phyloP scores from a whole-genome alignment of 1,140 invertebrate species.

The Sesamia nonagrioides region DNA sequence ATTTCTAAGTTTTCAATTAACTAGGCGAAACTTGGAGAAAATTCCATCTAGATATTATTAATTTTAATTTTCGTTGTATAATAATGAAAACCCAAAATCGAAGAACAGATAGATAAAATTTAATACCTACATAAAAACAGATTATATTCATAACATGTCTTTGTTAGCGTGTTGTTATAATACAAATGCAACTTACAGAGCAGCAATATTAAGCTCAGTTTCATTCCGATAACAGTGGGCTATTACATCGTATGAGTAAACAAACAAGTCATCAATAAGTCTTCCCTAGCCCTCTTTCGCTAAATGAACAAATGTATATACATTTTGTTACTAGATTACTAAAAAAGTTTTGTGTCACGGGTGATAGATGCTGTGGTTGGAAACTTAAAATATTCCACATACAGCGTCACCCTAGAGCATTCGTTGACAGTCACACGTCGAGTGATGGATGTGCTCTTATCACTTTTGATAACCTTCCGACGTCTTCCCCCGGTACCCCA shows the following conservation, averaged over 20 bases:
- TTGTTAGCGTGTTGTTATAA: not conserved
- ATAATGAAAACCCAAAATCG: not conserved
- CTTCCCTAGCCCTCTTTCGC: not conserved
- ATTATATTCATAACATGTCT: not conserved
- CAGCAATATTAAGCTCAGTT: not conserved
- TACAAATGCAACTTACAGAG: not conserved
- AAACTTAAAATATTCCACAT: conserved; percentile 79
- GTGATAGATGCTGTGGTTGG: conserved; percentile 42
- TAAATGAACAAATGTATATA: not conserved
- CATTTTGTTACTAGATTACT: not conserved
- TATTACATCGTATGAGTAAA: not conserved
- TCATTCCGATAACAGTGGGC: not conserved
- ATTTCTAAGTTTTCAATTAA: conserved; percentile 52
- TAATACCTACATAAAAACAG: too few relatives aligned
- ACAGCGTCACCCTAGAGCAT: conserved; percentile 58
- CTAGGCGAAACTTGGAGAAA: conserved; percentile 3
- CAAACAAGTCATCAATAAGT: not conserved
- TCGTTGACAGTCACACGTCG: conserved; percentile 65
- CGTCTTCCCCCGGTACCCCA: conserved; percentile 57
- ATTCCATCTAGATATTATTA: conserved; percentile 9
- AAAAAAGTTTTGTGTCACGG: conserved; percentile 3
- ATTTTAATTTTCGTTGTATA: conserved; percentile 12
- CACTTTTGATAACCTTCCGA: conserved; percentile 80
- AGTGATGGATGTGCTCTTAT: conserved; percentile 84
- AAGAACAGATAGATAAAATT: not conserved